Base-by-base conservation (phyloP, 2,797 vertebrate genomes). In the Phalloptychus januarius region DNA sequence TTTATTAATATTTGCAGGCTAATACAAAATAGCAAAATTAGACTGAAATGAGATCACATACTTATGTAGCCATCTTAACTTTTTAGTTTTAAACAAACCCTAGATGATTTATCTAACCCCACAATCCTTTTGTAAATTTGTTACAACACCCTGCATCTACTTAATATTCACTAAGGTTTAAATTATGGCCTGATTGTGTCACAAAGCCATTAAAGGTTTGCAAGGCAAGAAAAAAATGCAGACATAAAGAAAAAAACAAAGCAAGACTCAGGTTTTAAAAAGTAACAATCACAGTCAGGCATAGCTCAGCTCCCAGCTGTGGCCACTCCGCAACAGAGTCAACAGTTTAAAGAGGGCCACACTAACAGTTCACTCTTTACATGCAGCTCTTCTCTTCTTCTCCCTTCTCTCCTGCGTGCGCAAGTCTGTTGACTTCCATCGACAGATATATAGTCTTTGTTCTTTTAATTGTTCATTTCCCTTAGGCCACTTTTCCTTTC, bases 101-200 rank as follows among this genome's bases (percentile, higher is more conserved):
- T 25, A 13, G 11, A 38, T 1, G 46, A 20, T 38, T 23, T 25
- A 25, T n/a, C 67, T 33, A 73, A 15, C 36, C 48, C 23, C 13
- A 11, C 25, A 23, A 10, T 38, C 12, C 36, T 52, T 58, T 52
- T 72, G 71, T 40, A 5, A 38, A 15, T 73, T n/a, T 73, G 25
- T 61, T 31, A 44, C 46, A 44, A 61, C 73, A 61, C 33, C 42
- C 25, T 58, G 33, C 40, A 61, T 33, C 25, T 75, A 31, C 61
- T 75, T 56, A 61, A 75, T 63, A 63, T 63, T 75, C 56, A 75
- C 38, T 13, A 58, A 63, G 56, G 40, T 44, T 75, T 75, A 45
- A 73, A 52, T 73, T 52, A 73, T 73, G 42, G 56, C 58, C 63
- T 75, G 33, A 75, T 75, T 75, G 74, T 23, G 74, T 75, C 52